phyloP scores from a whole-genome alignment of 1,140 invertebrate genomes.

The Solenopsis invicta region DNA sequence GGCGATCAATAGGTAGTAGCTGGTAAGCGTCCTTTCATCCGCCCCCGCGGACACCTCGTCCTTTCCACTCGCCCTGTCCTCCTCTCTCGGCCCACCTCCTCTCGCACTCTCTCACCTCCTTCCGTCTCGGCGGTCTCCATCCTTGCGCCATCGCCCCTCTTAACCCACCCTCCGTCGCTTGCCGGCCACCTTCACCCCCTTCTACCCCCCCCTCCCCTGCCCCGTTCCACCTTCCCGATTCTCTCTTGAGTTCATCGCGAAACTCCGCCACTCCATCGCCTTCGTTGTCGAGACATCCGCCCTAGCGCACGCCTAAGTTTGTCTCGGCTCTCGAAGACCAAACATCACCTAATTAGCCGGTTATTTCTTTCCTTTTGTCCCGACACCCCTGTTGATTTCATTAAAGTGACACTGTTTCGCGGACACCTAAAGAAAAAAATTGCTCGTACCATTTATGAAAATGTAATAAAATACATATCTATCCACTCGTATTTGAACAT shows the following conservation, averaged over 20 bases:
- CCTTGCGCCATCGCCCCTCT: conserved; percentile 68
- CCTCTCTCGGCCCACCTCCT: conserved; percentile 71
- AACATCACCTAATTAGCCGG: conserved; percentile 70
- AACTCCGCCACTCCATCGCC: conserved; percentile 74
- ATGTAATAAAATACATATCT: background rate
- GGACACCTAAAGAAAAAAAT: background rate
- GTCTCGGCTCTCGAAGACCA: conserved; percentile 65
- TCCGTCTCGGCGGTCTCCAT: conserved; percentile 74
- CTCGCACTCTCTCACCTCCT: conserved; percentile 72
- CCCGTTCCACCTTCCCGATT: conserved; percentile 65
- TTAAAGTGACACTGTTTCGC: background rate
- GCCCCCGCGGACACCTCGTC: conserved; percentile 82
- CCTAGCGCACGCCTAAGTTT: conserved; percentile 67
- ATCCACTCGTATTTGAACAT: background rate
- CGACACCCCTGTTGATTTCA: conserved; percentile 50
- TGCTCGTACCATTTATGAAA: background rate
- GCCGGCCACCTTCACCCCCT: conserved; percentile 53
- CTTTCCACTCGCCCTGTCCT: conserved; percentile 80
- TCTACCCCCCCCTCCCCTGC: background rate
- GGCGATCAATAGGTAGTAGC: conserved; percentile 87
- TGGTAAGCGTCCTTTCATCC: conserved; percentile 87
- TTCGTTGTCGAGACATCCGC: conserved; percentile 74
- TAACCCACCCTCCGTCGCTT: conserved; percentile 68
- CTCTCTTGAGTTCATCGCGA: conserved; percentile 73
- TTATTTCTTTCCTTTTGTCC: conserved; percentile 50